Evolutionary conservation across 2,888 invertebrate species (phyloP).

Genomic region (Habrosyne pyritoides): DNA sequence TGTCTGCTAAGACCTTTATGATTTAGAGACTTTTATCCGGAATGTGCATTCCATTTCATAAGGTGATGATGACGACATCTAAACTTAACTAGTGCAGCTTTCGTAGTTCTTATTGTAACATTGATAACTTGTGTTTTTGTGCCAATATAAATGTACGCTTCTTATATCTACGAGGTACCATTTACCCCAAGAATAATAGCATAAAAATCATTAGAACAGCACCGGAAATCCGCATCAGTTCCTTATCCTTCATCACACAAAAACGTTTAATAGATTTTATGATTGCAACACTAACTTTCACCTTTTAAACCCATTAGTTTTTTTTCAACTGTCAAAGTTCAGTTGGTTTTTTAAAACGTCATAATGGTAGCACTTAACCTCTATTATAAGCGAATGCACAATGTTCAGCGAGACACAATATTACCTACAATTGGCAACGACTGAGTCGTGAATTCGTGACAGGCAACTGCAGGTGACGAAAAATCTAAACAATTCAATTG

Average conservation of each 20-base stretch:
- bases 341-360: conserved; percentile 3
- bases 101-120: too few relatives aligned
- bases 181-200: too few relatives aligned
- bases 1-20: too few relatives aligned
- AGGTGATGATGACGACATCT: too few relatives aligned
- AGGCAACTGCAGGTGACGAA: conserved; percentile 55
- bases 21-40: too few relatives aligned
- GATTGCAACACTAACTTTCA: not conserved
- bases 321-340: conserved; percentile 7
- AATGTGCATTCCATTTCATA: too few relatives aligned
- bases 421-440: conserved; percentile 10
- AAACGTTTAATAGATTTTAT: not conserved
- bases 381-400: conserved; percentile 41
- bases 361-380: conserved; percentile 31
- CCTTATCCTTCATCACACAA: not conserved
- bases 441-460: conserved; percentile 53
- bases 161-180: too few relatives aligned
- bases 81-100: too few relatives aligned
- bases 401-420: conserved; percentile 42
- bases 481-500: conserved; percentile 55
- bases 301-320: conserved; percentile 1
- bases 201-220: too few relatives aligned
- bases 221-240: not conserved
- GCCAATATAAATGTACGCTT: too few relatives aligned
- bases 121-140: too few relatives aligned